Percentiles rank a stretch among this genome's conserved stretches.
phyloP scores from a whole-genome alignment of 1,140 invertebrate genomes.

The Spodoptera frugiperda region DNA sequence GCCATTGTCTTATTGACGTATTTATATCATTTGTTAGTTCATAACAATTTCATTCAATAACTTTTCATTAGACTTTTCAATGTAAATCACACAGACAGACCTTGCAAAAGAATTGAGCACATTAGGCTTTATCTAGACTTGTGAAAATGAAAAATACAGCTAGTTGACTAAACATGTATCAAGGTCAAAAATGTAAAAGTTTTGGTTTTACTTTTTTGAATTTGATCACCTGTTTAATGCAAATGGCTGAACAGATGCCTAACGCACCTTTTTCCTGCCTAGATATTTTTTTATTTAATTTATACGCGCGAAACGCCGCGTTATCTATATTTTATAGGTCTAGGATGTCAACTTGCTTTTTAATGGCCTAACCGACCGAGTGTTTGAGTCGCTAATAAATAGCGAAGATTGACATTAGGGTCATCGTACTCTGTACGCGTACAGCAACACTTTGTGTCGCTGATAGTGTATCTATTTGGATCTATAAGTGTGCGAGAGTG shows the following conservation, averaged over 20 bases:
- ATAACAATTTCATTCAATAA: slow-evolving; percentile 25
- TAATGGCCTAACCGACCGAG: slow-evolving; percentile 11
- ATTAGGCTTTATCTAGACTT: background rate
- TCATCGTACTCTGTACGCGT: slow-evolving; percentile 55
- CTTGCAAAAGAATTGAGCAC: slow-evolving; percentile 16
- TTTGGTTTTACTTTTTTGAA: background rate
- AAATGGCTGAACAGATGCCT: background rate
- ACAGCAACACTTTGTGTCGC: slow-evolving; percentile 47
- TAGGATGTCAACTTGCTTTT: slow-evolving; percentile 26
- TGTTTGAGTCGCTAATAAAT: slow-evolving; percentile 25
- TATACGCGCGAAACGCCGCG: background rate
- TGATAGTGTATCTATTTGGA: slow-evolving; percentile 59
- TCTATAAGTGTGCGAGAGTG: slow-evolving; percentile 74
- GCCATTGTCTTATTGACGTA: slow-evolving; percentile 4
- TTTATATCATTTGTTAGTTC: background rate
- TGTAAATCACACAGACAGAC: background rate
- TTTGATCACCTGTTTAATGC: background rate
- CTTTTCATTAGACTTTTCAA: background rate
- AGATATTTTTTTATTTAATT: background rate
- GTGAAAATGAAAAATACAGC: background rate
- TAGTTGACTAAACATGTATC: background rate
- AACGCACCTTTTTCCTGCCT: slow-evolving; percentile 1
- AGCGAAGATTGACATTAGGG: slow-evolving; percentile 49
- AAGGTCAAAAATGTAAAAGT: slow-evolving; percentile 13
- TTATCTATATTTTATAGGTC: background rate